phyloP scores from a whole-genome alignment of 2,888 invertebrate genomes.

The Rhingia campestris region DNA sequence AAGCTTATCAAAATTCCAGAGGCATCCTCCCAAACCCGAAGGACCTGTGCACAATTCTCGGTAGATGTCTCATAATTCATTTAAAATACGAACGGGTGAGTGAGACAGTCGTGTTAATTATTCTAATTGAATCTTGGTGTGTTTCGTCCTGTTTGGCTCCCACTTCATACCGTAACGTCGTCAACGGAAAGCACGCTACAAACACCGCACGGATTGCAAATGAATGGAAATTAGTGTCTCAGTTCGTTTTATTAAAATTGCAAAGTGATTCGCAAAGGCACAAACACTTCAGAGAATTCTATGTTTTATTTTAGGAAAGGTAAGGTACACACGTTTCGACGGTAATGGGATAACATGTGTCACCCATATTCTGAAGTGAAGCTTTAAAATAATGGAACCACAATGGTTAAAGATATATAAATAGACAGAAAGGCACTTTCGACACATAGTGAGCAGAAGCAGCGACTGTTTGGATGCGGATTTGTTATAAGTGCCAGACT shows the following conservation, averaged over 20 bases:
- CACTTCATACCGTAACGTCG: not conserved
- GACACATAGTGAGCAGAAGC: no score
- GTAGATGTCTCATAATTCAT: slow-evolving; percentile 71
- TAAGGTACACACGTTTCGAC: slow-evolving; percentile 26
- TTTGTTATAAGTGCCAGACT: no score
- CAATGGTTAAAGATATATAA: no score
- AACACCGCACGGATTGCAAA: slow-evolving; percentile 19
- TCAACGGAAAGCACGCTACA: slow-evolving; percentile 14
- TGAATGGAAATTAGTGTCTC: slow-evolving; percentile 54
- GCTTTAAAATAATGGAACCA: not conserved
- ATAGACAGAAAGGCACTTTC: no score
- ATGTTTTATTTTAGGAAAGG: slow-evolving; percentile 2
- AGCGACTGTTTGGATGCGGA: no score
- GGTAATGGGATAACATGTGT: slow-evolving; percentile 12
- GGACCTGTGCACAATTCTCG: slow-evolving; percentile 55
- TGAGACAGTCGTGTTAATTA: slow-evolving; percentile 69
- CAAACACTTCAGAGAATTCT: slow-evolving; percentile 10
- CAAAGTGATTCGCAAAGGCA: slow-evolving; percentile 28
- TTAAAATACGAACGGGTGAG: slow-evolving; percentile 59
- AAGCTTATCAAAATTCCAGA: slow-evolving; percentile 67
- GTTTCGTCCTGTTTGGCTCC: slow-evolving; percentile 18
- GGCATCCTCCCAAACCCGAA: slow-evolving; percentile 53
- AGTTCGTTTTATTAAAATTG: slow-evolving; percentile 46
- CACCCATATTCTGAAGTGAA: not conserved
- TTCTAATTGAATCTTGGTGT: slow-evolving; percentile 70